These are phyloP conservation scores for Buphagus erythrorhynchus DNA, from an alignment of 2,797 vertebrate species.

Conservation along the genomic window DNA sequence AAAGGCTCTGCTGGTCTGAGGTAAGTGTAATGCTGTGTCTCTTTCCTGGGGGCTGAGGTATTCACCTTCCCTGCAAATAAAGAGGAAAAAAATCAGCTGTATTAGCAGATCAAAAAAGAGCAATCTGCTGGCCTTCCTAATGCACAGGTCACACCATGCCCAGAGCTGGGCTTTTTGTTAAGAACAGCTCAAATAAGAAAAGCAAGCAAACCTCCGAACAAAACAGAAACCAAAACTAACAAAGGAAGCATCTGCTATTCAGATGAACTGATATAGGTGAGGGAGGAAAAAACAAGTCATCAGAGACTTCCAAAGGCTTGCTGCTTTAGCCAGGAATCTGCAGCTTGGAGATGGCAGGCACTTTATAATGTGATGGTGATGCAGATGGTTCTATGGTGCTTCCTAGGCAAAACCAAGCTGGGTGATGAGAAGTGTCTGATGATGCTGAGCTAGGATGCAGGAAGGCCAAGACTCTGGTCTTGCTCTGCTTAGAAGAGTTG, in stretches of 20 bases:
- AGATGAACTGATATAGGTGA: background rate
- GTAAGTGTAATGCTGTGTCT: background rate
- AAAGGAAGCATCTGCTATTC: constrained; percentile 41
- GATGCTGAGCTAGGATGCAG: background rate
- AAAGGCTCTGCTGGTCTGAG: background rate
- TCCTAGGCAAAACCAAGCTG: background rate
- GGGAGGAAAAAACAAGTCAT: constrained; percentile 24
- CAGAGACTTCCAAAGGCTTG: background rate
- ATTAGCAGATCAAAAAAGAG: constrained; percentile 4
- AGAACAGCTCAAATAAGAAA: background rate
- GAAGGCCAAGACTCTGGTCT: background rate
- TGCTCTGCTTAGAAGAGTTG: background rate
- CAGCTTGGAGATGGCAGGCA: background rate
- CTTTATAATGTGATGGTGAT: background rate
- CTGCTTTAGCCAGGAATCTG: background rate
- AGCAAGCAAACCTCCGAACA: background rate
- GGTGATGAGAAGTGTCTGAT: background rate
- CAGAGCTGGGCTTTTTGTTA: background rate
- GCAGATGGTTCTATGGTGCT: background rate
- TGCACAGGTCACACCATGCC: background rate
- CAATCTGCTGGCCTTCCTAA: background rate
- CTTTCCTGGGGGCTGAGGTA: background rate
- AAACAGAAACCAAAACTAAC: constrained; percentile 58
- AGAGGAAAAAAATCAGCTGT: background rate
- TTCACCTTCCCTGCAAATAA: background rate